Evolutionary conservation across 2,113 vertebrate genomes (phyloP).

Genomic region (Ictidomys tridecemlineatus): DNA sequence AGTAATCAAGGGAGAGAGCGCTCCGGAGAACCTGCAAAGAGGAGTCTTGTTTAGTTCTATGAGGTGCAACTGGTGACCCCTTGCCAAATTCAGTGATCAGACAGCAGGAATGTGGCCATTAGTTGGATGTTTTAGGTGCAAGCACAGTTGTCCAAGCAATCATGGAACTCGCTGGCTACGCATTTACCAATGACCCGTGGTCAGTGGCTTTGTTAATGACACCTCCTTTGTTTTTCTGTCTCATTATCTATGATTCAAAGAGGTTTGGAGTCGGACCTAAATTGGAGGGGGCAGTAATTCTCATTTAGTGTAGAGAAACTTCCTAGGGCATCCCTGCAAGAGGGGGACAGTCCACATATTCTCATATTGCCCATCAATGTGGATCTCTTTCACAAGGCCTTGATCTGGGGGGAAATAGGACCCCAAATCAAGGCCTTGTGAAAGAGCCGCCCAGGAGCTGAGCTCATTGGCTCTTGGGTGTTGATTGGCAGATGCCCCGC

Average conservation of each 20-base stretch:
- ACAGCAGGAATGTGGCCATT: not conserved
- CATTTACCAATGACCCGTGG: not conserved
- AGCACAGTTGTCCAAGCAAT: not conserved
- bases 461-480: not conserved
- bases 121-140: constrained; percentile 12
- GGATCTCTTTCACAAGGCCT: not conserved
- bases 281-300: not conserved
- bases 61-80: not conserved
- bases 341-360: not conserved
- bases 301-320: not conserved
- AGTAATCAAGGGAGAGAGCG: not conserved
- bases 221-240: not conserved
- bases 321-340: not conserved
- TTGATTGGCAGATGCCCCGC: too few relatives aligned
- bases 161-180: not conserved
- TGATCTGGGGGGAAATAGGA: not conserved
- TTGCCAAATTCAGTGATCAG: not conserved
- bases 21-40: not conserved
- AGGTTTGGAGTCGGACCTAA: not conserved
- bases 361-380: not conserved
- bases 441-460: accelerated
- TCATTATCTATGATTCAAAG: not conserved
- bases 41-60: not conserved
- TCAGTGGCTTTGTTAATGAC: not conserved
- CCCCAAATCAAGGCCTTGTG: not conserved